These are phyloP conservation scores for Pangasius sanitwongsei DNA, from an alignment of 2,797 vertebrate genomes.

Conservation along the genomic window DNA sequence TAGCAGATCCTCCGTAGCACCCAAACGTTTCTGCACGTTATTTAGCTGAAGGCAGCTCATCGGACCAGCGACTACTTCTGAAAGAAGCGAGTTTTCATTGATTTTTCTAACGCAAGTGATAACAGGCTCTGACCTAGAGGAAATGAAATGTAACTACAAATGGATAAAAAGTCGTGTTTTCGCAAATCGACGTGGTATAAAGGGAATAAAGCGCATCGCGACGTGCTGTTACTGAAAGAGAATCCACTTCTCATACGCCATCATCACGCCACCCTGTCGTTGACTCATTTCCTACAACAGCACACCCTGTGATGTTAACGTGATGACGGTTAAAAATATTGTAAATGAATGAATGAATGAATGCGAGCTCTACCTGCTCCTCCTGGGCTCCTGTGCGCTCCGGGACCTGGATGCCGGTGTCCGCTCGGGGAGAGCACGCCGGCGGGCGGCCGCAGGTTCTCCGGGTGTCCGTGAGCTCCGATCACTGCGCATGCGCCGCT, in stretches of 20 bases:
- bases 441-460: constrained; percentile 69
- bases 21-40: no score
- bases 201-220: no score
- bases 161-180: background rate
- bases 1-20: no score
- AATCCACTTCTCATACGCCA: background rate
- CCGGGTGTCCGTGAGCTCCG: constrained; percentile 70
- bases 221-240: background rate
- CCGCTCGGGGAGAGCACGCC: constrained; percentile 69
- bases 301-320: no score
- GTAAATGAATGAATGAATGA: background rate
- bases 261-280: background rate
- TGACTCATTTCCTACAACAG: background rate
- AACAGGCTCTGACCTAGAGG: background rate
- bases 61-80: no score
- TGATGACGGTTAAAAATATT: no score
- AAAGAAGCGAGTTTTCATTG: no score
- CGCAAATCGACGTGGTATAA: background rate
- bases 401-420: constrained; percentile 72
- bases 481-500: constrained; percentile 69
- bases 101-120: no score
- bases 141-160: background rate
- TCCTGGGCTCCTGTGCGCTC: constrained; percentile 70
- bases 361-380: constrained; percentile 70
- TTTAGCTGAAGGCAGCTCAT: no score